A percentile compares a stretch with the other conserved stretches of the same genome.
Conservation (phyloP, 2,797 vertebrate species). For the Microctenopoma steveboyesi region DNA sequence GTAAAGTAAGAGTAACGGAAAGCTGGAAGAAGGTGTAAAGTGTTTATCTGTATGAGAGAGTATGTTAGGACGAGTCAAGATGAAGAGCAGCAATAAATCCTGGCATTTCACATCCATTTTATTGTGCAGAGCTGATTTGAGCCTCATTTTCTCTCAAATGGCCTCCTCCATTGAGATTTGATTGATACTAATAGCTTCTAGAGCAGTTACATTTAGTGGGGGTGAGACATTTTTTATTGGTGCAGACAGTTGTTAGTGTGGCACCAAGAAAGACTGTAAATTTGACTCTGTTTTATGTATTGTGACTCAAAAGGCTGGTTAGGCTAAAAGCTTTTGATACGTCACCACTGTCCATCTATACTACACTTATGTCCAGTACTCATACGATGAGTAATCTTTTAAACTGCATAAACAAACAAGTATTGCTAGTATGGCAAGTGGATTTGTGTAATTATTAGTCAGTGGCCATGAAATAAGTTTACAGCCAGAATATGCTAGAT, state of each 20-base stretch:
- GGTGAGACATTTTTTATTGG: slow-evolving; percentile 47
- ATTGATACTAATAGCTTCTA: slow-evolving; percentile 74
- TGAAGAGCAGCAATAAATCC: slow-evolving; percentile 58
- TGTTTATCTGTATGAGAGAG: background rate
- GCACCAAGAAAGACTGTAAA: slow-evolving; percentile 58
- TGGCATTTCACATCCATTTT: slow-evolving; percentile 69
- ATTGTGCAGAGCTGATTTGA: slow-evolving; percentile 65
- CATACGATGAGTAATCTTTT: slow-evolving; percentile 36
- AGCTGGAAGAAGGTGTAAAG: slow-evolving; percentile 5
- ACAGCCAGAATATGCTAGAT: too few species aligned
- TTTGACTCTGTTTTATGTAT: slow-evolving; percentile 57
- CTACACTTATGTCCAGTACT: slow-evolving; percentile 16
- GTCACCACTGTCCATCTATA: slow-evolving; percentile 30
- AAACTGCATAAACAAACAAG: slow-evolving; percentile 5
- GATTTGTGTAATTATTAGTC: background rate
- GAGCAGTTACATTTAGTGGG: slow-evolving; percentile 52
- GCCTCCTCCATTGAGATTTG: slow-evolving; percentile 57
- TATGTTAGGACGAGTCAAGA: background rate
- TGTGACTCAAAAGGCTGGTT: slow-evolving; percentile 63
- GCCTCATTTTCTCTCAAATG: slow-evolving; percentile 66
- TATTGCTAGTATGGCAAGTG: background rate
- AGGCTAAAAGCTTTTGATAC: slow-evolving; percentile 49
- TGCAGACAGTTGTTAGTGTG: slow-evolving; percentile 56
- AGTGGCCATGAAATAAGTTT: background rate
- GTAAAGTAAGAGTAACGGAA: slow-evolving; percentile 7